These are phyloP conservation scores for Drosophila pseudotakahashii DNA, from an alignment of 2,888 invertebrate genomes.

Conservation along the genomic window DNA sequence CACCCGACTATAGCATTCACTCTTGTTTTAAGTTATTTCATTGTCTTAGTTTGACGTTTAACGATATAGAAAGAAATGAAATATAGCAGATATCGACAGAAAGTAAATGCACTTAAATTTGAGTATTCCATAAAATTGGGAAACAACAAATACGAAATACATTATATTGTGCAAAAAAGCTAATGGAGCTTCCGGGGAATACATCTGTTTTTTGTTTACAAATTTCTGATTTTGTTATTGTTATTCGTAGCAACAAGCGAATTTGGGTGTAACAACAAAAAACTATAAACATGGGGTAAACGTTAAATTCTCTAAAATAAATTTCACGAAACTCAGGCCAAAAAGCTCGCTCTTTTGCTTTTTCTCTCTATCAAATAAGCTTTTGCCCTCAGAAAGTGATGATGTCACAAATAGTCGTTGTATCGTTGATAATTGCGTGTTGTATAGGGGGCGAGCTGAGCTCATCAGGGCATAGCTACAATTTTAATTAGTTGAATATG, in stretches of 20 bases:
- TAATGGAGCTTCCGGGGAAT: too few species aligned
- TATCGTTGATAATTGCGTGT: slow-evolving; percentile 1
- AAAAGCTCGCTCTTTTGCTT: background rate
- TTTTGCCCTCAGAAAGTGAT: slow-evolving; percentile 42
- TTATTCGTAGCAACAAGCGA: slow-evolving; percentile 7
- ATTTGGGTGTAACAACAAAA: slow-evolving; percentile 22
- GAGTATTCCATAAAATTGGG: too few species aligned
- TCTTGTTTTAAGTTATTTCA: too few species aligned
- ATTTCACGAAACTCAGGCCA: slow-evolving; percentile 7
- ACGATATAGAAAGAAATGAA: too few species aligned
- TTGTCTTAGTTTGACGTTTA: too few species aligned
- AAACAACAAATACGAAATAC: too few species aligned
- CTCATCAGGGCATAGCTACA: background rate
- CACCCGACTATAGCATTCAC: too few species aligned
- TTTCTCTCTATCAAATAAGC: slow-evolving; percentile 2
- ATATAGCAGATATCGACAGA: too few species aligned
- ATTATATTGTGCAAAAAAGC: too few species aligned
- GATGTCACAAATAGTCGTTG: slow-evolving; percentile 61
- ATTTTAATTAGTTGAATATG: background rate
- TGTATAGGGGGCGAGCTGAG: background rate
- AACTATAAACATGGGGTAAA: background rate
- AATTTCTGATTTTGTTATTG: background rate
- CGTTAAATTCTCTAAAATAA: background rate
- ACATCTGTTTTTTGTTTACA: slow-evolving; percentile 10
- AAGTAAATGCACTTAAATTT: too few species aligned